Evolutionary conservation across 2,113 vertebrate genomes (phyloP).

Genomic region (Bubo bubo): DNA sequence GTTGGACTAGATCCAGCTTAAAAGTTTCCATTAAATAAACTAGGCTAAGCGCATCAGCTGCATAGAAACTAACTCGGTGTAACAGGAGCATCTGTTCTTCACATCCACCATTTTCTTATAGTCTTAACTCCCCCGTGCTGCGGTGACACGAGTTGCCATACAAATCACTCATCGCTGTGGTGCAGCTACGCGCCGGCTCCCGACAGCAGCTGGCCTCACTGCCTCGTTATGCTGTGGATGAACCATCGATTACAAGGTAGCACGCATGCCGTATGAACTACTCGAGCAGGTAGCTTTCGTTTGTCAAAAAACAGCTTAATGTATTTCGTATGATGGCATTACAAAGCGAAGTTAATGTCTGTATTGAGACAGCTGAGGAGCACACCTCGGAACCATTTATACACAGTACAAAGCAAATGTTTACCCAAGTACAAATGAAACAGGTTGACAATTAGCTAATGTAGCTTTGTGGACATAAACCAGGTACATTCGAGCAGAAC

Average conservation of each 20-base stretch:
- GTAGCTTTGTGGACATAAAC: slow-evolving; percentile 77
- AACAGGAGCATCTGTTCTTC: slow-evolving; percentile 60
- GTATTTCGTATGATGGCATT: slow-evolving; percentile 69
- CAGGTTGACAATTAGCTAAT: slow-evolving; percentile 78
- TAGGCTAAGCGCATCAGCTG: slow-evolving; percentile 55
- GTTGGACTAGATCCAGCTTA: slow-evolving; percentile 45
- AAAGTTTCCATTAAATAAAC: slow-evolving; percentile 60
- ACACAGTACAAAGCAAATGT: slow-evolving; percentile 74
- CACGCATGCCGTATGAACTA: neutral
- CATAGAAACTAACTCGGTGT: slow-evolving; percentile 39
- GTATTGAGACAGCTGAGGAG: slow-evolving; percentile 71
- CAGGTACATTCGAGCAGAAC: slow-evolving; percentile 74
- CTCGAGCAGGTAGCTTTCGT: slow-evolving; percentile 62
- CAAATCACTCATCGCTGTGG: neutral
- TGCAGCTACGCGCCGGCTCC: neutral
- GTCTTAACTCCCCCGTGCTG: neutral
- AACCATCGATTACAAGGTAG: neutral
- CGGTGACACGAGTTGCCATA: neutral
- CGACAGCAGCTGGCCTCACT: neutral
- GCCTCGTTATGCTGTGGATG: neutral
- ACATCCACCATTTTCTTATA: neutral
- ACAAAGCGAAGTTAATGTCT: slow-evolving; percentile 64
- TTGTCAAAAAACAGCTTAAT: slow-evolving; percentile 73
- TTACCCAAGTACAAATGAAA: slow-evolving; percentile 73
- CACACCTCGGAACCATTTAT: slow-evolving; percentile 73